Base-by-base conservation (phyloP, 35 echinoderm and acorn worm genomes). In the Acanthaster planci region DNA sequence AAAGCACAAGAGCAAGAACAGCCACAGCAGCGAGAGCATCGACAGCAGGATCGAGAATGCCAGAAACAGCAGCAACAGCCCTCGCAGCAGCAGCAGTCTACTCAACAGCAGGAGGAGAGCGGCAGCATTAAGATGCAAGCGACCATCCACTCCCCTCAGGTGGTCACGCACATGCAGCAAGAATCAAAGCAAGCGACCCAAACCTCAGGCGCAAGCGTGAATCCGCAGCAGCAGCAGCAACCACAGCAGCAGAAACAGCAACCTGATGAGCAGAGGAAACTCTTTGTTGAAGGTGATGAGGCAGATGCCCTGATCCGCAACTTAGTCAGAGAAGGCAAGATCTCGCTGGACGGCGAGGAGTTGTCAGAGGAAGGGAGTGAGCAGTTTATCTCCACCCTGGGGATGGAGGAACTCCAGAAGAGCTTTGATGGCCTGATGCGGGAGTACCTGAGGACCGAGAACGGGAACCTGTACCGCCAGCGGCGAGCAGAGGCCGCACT, bases 381-480 rank as follows among this genome's bases (percentile, higher is more conserved):
- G 52, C 27, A 52, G n/a, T 12, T 82, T 26, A 17, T n/a, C 17
- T 82, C 87, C 19, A 86, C 52, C 16, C 38, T 58, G 0, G 55
- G 53, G 18, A 23, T 59, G 47, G 30, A 60, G 37, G 53, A 68
- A 14, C 58, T 93, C 37, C 92, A 93, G 29, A 26, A 76, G 21
- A 64, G 55, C 21, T 85, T 89, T 34, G 87, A 93, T 40, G 81
- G 84, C 12, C 72, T 93, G 12, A 44, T 89, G 42, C 78, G 84
- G 32, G 40, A 86, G 9, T 89, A 89, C 78, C 42, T 86, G 68
- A 75, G 55, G 75, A 89, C 81, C 0, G 75, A 78, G 18, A 84
- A 89, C 7, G 92, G 92, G 6, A 16, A 85, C 59, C 31, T 5
- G 21, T 89, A 84, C 50, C 92, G 82, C 7, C 72, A 47, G 47